Evolutionary conservation across 1,140 invertebrate genomes (phyloP).

Genomic region (Nomia melanderi): DNA sequence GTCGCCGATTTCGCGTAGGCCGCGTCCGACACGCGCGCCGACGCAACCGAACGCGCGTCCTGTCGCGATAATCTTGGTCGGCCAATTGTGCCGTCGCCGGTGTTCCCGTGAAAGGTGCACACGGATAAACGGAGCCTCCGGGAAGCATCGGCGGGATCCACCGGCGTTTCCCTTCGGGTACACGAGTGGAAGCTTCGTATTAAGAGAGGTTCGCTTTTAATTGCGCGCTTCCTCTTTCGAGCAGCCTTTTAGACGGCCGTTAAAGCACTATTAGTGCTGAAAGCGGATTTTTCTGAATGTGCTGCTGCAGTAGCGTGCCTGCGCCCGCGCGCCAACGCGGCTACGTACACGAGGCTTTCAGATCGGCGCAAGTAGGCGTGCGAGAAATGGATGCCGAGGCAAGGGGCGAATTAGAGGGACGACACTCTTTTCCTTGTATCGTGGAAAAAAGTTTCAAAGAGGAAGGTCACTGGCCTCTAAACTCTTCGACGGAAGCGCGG

Average conservation of each 20-base stretch:
- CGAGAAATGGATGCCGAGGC: slow-evolving; percentile 31
- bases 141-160: neutral
- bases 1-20: too few relatives aligned
- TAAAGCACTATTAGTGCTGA: slow-evolving; percentile 57
- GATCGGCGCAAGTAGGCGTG: slow-evolving; percentile 37
- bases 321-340: too few relatives aligned
- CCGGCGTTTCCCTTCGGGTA: slow-evolving; percentile 16
- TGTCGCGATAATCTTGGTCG: slow-evolving; percentile 52
- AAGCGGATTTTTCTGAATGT: slow-evolving; percentile 56
- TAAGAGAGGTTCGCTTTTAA: slow-evolving; percentile 54
- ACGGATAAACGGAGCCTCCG: neutral
- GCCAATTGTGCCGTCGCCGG: slow-evolving; percentile 22
- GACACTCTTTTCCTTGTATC: slow-evolving; percentile 44
- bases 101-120: neutral
- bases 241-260: slow-evolving; percentile 48
- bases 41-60: neutral
- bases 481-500: neutral
- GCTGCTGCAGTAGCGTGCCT: neutral
- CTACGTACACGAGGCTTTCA: slow-evolving; percentile 29
- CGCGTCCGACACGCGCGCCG: too few relatives aligned
- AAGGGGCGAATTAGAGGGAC: slow-evolving; percentile 29
- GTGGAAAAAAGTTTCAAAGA: slow-evolving; percentile 8
- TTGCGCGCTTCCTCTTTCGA: slow-evolving; percentile 45
- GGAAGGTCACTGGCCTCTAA: slow-evolving; percentile 41
- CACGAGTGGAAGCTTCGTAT: slow-evolving; percentile 29